Evolutionary conservation across 2,113 vertebrate genomes (phyloP), one percentile per base, ranked within the genome.

Genomic region (Stigmatopora nigra): DNA sequence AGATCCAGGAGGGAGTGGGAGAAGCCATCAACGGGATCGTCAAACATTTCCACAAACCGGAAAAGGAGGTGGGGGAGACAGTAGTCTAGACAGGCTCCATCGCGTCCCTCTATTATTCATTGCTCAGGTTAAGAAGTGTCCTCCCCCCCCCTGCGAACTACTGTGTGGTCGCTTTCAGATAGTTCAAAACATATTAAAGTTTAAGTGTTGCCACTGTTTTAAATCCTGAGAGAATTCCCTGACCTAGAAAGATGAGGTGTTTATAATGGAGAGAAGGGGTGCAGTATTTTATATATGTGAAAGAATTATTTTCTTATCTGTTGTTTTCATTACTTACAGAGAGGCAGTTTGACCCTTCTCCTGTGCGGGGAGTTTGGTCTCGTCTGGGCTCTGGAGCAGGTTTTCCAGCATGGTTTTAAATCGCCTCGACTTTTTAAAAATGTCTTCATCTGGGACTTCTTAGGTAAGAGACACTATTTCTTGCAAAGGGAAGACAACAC

Each of bases 1-100:
- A 99, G 89, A 98, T 99, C 88, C 97, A 99, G 86, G 97, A 99
- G 88, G 93, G 95, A 82, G 95, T 99, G 10, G 97, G 96, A 77
- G 97, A 99, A 89, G 96, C 97, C 63, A 95, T 99, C 80, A 99
- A 99, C 70, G 95, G 97, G 69, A 97, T 99, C 47, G 97, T 99
- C 67, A 99, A 99, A 83, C 97, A 99, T 77, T 99, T 99, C 85
- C 97, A 99, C 87, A 99, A 98, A 64, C 97, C 96, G 13, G 97
- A 99, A 83, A 99, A 98, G 87, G 97, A 99, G 96, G 97, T 99
- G 79, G 92, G 79, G 92, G 91, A 75, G 68, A 82, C 64, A 1
- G 46, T 70, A 46, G 73, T 78, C 77, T 78, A 87, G 83, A 79
- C 85, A 76, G 65, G 79, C 67, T 61, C 49, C 63, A 66, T 76